A percentile compares a stretch with the other conserved stretches of the same genome.
These are phyloP conservation scores for Indri indri DNA, from an alignment of 2,113 vertebrate species.

Conservation along the genomic window DNA sequence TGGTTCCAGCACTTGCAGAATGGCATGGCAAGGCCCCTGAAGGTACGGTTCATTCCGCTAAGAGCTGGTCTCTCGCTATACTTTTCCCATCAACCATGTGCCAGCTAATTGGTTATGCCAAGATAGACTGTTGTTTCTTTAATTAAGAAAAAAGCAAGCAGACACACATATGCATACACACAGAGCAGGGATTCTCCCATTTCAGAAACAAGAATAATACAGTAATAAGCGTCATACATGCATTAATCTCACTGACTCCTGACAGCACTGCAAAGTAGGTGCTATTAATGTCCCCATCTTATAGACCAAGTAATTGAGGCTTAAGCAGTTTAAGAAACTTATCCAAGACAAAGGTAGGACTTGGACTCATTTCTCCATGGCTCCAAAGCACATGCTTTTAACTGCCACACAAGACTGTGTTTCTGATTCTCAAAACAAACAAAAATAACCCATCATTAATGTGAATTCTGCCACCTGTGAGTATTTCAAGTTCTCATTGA, in stretches of 20 bases:
- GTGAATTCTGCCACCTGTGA: background rate
- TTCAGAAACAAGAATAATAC: background rate
- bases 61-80: background rate
- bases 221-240: background rate
- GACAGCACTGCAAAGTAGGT: background rate
- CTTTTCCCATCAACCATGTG: background rate
- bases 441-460: background rate
- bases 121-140: background rate
- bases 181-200: background rate
- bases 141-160: background rate
- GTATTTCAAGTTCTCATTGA: background rate
- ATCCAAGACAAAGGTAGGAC: background rate
- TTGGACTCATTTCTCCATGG: background rate
- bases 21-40: background rate
- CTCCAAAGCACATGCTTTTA: background rate
- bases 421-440: background rate
- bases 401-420: background rate
- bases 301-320: background rate
- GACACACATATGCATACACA: background rate
- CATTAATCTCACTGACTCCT: background rate
- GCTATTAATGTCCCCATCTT: background rate
- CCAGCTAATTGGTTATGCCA: background rate
- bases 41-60: background rate
- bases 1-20: background rate
- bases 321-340: background rate